Conservation (phyloP, 2,113 vertebrate genomes). For the Bolborhynchus lineola region DNA sequence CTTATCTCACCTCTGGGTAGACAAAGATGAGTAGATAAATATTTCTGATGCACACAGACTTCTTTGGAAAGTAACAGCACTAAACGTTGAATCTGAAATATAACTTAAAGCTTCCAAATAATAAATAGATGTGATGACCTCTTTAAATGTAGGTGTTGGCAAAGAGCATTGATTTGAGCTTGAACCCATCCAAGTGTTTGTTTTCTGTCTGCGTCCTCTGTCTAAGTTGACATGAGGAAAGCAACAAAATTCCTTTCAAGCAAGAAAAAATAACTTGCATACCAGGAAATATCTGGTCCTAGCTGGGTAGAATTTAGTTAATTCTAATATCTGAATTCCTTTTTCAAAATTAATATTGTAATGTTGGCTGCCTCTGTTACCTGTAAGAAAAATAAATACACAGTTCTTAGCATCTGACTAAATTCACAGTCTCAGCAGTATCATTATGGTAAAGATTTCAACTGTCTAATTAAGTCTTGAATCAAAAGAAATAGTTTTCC, state of each 20-base stretch:
- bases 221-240: not conserved
- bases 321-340: not conserved
- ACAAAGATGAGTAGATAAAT: rapidly evolving
- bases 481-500: not conserved
- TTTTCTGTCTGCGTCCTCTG: not conserved
- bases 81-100: not conserved
- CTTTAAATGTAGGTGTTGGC: not conserved
- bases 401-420: not conserved
- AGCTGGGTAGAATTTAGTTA: not conserved
- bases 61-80: not conserved
- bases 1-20: rapidly evolving
- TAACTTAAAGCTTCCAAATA: not conserved
- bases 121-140: not conserved
- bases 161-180: not conserved
- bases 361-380: not conserved
- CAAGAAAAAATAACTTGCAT: no score
- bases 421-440: not conserved
- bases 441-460: not conserved
- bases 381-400: not conserved
- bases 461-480: not conserved
- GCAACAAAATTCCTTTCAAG: not conserved
- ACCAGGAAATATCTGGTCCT: not conserved
- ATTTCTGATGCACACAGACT: not conserved
- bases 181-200: no score
- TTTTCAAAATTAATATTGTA: not conserved